Conservation (phyloP, 2,888 invertebrate species). For the Linnaemya vulpina region DNA sequence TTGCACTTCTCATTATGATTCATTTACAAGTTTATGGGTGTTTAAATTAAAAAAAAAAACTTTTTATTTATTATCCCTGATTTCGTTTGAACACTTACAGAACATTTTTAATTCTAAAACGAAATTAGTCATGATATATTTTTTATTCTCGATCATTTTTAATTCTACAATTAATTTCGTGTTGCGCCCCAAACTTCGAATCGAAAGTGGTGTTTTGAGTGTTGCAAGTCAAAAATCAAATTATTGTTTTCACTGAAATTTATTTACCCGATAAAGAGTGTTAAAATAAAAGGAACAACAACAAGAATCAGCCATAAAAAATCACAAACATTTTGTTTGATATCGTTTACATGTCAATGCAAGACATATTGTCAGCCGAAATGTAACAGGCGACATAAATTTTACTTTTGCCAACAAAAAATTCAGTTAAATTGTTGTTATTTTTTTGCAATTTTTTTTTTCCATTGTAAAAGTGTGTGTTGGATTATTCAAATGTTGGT, state of each 20-base stretch:
- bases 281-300: constrained; percentile 10
- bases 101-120: constrained; percentile 24
- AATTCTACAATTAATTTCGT: constrained; percentile 4
- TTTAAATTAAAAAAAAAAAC: constrained; percentile 1
- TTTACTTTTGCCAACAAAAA: constrained; percentile 41
- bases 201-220: constrained; percentile 47
- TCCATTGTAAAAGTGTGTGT: constrained; percentile 28
- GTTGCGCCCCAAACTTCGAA: neutral
- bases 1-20: constrained; percentile 43
- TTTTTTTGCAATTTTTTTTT: constrained; percentile 11
- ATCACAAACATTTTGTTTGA: constrained; percentile 63
- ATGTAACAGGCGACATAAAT: constrained; percentile 65
- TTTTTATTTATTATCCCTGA: constrained; percentile 51
- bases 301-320: constrained; percentile 1
- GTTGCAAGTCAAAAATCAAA: constrained; percentile 58
- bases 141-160: constrained; percentile 16
- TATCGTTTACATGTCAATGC: constrained; percentile 67
- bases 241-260: constrained; percentile 25
- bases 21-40: constrained; percentile 63
- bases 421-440: neutral
- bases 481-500: constrained; percentile 1
- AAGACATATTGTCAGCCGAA: constrained; percentile 68
- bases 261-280: constrained; percentile 52
- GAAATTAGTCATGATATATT: constrained; percentile 65
- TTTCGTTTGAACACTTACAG: constrained; percentile 5